Evolutionary conservation across 2,888 invertebrate species (phyloP).

Genomic region (Galeopsomyia nigrocyanea): DNA sequence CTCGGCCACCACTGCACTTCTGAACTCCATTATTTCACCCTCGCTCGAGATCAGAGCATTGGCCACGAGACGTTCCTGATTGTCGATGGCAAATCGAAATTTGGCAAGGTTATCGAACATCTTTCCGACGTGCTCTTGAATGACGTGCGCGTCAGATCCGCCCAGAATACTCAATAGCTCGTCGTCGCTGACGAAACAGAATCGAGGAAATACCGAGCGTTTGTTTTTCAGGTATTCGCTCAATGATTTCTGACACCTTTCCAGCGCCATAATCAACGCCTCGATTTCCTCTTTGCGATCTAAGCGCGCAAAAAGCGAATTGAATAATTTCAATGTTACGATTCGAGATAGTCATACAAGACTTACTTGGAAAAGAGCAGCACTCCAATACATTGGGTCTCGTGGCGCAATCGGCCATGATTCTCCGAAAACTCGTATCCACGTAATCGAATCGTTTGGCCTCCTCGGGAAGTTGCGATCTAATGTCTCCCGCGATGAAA

Average conservation of each 20-base stretch:
- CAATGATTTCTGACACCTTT: constrained; percentile 91
- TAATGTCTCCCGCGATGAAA: constrained; percentile 90
- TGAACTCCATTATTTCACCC: constrained; percentile 89
- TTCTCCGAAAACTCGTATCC: constrained; percentile 84
- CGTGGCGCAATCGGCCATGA: constrained; percentile 88
- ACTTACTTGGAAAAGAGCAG: constrained; percentile 74
- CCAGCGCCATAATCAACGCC: constrained; percentile 80
- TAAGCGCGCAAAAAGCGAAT: constrained; percentile 3
- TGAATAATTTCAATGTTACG: not conserved
- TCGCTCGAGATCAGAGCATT: constrained; percentile 90
- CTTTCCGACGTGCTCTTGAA: constrained; percentile 95
- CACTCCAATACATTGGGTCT: constrained; percentile 84
- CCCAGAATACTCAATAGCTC: constrained; percentile 91
- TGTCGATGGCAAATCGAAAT: constrained; percentile 78
- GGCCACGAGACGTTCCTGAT: constrained; percentile 77
- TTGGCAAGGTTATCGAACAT: constrained; percentile 94
- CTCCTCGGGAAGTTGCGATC: constrained; percentile 88
- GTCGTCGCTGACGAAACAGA: constrained; percentile 95
- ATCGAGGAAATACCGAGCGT: constrained; percentile 88
- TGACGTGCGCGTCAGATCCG: constrained; percentile 84
- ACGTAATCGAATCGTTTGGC: constrained; percentile 92
- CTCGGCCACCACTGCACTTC: constrained; percentile 78
- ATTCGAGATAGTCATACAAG: not conserved
- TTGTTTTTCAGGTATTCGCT: constrained; percentile 92
- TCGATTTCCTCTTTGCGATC: constrained; percentile 85